phyloP scores from a whole-genome alignment of 1,140 invertebrate species.

The Campoletis sonorensis region DNA sequence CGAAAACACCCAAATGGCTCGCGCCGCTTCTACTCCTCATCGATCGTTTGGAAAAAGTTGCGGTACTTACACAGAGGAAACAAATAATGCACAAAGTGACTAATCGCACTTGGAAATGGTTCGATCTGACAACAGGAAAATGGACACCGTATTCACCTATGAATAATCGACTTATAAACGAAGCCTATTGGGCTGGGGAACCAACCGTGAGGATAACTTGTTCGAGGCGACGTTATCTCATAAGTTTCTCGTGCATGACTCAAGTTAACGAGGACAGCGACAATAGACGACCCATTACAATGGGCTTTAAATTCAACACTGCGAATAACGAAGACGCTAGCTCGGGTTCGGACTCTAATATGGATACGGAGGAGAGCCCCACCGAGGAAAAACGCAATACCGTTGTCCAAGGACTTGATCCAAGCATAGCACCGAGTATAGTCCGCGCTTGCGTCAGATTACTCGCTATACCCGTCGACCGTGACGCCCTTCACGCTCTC shows the following conservation, averaged over 20 bases:
- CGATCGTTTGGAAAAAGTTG: constrained; percentile 89
- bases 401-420: constrained; percentile 71
- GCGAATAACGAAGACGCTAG: constrained; percentile 67
- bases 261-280: constrained; percentile 90
- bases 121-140: constrained; percentile 87
- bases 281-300: constrained; percentile 89
- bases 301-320: constrained; percentile 78
- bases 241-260: constrained; percentile 90
- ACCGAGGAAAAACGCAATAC: constrained; percentile 66
- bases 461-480: constrained; percentile 84
- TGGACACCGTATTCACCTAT: constrained; percentile 87
- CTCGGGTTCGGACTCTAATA: constrained; percentile 68
- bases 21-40: constrained; percentile 87
- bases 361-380: constrained; percentile 71
- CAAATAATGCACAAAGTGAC: constrained; percentile 83
- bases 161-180: constrained; percentile 90
- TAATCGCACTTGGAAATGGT: constrained; percentile 89
- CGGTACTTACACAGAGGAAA: constrained; percentile 84
- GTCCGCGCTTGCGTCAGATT: constrained; percentile 83
- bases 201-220: constrained; percentile 84
- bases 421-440: constrained; percentile 70
- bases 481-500: constrained; percentile 87
- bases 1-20: constrained; percentile 86
- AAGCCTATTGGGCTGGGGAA: constrained; percentile 89
- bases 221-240: constrained; percentile 86